Conservation (phyloP, 2,888 invertebrate genomes). For the Ypsolopha scabrella region DNA sequence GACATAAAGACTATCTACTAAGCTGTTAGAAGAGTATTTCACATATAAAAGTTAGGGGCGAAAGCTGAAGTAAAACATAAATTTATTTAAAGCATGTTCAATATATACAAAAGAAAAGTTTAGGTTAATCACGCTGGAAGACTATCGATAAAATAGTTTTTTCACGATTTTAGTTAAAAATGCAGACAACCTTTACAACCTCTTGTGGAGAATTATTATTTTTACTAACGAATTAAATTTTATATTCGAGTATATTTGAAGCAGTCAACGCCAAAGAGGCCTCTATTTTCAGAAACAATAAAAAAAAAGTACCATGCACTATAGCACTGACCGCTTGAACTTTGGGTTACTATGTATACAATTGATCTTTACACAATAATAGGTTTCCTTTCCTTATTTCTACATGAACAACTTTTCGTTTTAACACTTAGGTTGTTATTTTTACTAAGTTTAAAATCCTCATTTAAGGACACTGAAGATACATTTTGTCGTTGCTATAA, state of each 20-base stretch:
- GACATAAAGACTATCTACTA: too few species aligned
- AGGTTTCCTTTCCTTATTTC: constrained; percentile 47
- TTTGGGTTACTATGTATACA: neutral
- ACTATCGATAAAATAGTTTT: too few species aligned
- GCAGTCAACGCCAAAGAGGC: too few species aligned
- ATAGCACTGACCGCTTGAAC: too few species aligned
- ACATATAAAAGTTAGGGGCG: too few species aligned
- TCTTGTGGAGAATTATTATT: neutral
- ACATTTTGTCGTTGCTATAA: constrained; percentile 6
- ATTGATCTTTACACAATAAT: constrained; percentile 36
- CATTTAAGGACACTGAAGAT: constrained; percentile 44
- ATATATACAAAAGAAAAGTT: too few species aligned
- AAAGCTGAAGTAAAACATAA: too few species aligned
- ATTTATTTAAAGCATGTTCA: too few species aligned
- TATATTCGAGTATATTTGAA: neutral
- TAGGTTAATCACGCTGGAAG: too few species aligned
- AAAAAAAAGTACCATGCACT: neutral
- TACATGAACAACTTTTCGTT: constrained; percentile 58
- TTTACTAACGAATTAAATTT: neutral
- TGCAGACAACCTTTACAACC: neutral
- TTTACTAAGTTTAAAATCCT: constrained; percentile 28
- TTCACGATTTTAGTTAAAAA: too few species aligned
- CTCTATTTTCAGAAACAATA: too few species aligned
- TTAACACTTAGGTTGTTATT: constrained; percentile 33
- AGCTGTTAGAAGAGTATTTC: too few species aligned